Conservation (phyloP, 2,797 vertebrate species). For the Hephaestus fuliginosus region DNA sequence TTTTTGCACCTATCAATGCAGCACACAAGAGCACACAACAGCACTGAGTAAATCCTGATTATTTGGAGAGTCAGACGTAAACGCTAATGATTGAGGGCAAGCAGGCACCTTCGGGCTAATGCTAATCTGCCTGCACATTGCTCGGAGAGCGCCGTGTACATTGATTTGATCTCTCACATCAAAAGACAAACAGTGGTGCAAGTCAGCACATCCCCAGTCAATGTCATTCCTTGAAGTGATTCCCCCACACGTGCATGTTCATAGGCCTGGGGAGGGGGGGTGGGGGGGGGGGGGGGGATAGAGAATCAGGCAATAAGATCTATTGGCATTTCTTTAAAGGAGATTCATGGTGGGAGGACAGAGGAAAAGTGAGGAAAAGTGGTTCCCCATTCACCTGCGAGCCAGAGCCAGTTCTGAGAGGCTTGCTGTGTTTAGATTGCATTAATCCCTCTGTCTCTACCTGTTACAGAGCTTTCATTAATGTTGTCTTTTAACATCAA, state of each 20-base stretch:
- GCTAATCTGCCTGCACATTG: constrained; percentile 94
- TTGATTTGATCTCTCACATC: constrained; percentile 99
- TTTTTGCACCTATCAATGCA: constrained; percentile 45
- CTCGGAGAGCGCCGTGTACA: constrained; percentile 93
- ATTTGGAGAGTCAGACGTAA: constrained; percentile 80
- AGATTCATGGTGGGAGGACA: constrained; percentile 94
- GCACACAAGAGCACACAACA: constrained; percentile 19
- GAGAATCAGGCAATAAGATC: constrained; percentile 97
- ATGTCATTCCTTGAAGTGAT: constrained; percentile 99
- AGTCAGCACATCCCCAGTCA: constrained; percentile 99
- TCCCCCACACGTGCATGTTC: constrained; percentile 93
- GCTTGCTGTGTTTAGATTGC: constrained; percentile 81
- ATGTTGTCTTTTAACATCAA: constrained; percentile 87
- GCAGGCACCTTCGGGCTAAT: constrained; percentile 89
- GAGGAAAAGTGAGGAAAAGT: constrained; percentile 79
- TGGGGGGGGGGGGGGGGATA: constrained; percentile 81
- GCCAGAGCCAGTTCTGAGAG: constrained; percentile 68
- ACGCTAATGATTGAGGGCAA: constrained; percentile 85
- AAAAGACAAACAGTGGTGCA: constrained; percentile 99
- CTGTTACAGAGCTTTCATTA: constrained; percentile 87
- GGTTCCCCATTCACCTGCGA: constrained; percentile 73
- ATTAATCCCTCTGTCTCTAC: constrained; percentile 87
- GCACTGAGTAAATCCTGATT: constrained; percentile 80
- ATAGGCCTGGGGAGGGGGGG: constrained; percentile 78
- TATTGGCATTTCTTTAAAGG: constrained; percentile 98